These are phyloP conservation scores for Rhagonycha lutea DNA, from an alignment of 2,888 invertebrate genomes.

Conservation along the genomic window DNA sequence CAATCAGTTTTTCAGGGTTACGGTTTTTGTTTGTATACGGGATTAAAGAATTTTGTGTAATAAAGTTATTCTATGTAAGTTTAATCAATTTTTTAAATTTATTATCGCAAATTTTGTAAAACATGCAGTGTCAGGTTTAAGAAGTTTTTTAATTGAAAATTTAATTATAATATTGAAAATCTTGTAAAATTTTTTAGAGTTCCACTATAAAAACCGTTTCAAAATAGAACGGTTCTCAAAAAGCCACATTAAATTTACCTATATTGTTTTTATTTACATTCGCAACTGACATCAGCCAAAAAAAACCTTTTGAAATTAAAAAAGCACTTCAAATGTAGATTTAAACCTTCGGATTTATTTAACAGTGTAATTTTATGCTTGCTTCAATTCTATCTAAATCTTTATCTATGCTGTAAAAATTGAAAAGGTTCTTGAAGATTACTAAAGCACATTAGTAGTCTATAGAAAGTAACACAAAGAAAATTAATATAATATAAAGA, in stretches of 20 bases:
- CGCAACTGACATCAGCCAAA: neutral
- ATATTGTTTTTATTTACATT: neutral
- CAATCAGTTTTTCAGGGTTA: neutral
- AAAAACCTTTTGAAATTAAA: neutral
- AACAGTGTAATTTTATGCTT: neutral
- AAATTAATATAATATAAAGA: neutral
- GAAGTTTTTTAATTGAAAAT: neutral
- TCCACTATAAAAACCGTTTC: neutral
- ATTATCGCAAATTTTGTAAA: neutral
- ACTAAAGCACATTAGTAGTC: neutral
- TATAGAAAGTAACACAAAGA: neutral
- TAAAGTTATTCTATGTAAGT: neutral
- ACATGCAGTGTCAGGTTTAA: neutral
- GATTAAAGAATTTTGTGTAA: neutral
- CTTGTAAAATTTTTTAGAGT: neutral
- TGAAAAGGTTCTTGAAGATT: neutral
- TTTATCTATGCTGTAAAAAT: neutral
- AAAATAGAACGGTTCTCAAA: neutral
- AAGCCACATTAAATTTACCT: neutral
- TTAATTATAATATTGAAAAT: neutral
- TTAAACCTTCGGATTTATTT: neutral
- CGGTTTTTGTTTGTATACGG: neutral
- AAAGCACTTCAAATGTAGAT: neutral
- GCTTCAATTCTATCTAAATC: neutral
- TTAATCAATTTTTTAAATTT: neutral